Evolutionary conservation across 2,113 vertebrate species (phyloP), one percentile per base, ranked within the genome.

Genomic region (Pollachius pollachius): DNA sequence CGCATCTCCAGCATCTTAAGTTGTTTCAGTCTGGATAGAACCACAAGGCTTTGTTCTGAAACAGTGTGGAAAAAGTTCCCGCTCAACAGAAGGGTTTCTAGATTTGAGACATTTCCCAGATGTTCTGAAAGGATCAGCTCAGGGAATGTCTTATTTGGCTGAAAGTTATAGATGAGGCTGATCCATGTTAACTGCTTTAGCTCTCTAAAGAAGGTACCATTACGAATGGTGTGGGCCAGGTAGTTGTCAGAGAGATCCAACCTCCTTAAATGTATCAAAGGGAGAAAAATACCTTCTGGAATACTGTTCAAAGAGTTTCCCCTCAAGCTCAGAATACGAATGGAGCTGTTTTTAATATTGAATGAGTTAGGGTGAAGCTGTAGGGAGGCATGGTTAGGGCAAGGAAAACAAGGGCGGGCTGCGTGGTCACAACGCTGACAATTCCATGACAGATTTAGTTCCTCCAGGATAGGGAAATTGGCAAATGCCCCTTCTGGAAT

Each of bases 371-470:
- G 41, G 59, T 86, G n/a, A 5, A 94, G 74, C 0, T 13, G 2
- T 11, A 94, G 80, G 15, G 93, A 48, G 2, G n/a, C 56, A 71
- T 92, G 87, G 13, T 84, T n/a, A 19, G 81, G 83, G 54, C 93
- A 94, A 19, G 93, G 92, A 72, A 91, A 92, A 70, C 93, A 94
- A 11, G 91, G 91, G 37, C 90, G 84, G 1, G 89, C 90, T 18
- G 92, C 89, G 75, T 94, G 92, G 63, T 94, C 92, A 77, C 93
- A 94, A 1, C 92, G 86, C 80, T 94, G 92, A 75, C 93, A 94
- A 57, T 94, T 94, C 92, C 92, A 94, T 63, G 90, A 89, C 65
- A 94, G 76, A 71, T 81, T 88, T 66, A 94, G 85, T n/a, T 13
- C 0, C 0, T 5, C n/a, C 1, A 94, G 86, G 3, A 19, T 16